A percentile compares a stretch with the other conserved stretches of the same genome.
Conservation (phyloP, 2,888 invertebrate genomes). For the Noctua janthe region DNA sequence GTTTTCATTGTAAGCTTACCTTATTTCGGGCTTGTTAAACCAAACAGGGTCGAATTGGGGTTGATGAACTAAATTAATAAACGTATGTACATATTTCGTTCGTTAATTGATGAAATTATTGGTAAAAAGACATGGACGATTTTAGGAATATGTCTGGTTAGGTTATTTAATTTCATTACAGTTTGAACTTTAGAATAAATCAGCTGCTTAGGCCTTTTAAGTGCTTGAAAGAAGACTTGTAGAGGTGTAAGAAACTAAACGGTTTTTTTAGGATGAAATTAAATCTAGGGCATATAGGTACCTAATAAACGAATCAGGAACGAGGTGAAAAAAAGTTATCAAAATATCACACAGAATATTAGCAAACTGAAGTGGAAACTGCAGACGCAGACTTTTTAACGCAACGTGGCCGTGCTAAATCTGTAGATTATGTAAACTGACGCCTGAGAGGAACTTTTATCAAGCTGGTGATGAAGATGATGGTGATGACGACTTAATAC, state of each 20-base stretch:
- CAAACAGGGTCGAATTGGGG: slow-evolving; percentile 36
- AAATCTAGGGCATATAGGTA: too few relatives aligned
- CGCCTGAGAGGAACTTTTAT: too few relatives aligned
- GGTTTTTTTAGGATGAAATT: too few relatives aligned
- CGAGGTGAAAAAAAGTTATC: too few relatives aligned
- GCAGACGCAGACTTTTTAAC: too few relatives aligned
- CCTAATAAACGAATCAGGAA: too few relatives aligned
- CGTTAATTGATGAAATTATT: background rate
- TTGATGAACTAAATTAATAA: background rate
- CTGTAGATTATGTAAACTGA: too few relatives aligned
- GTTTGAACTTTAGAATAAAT: background rate
- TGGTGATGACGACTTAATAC: background rate
- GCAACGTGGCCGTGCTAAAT: too few relatives aligned
- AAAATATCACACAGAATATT: too few relatives aligned
- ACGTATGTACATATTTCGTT: background rate
- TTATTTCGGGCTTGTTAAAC: slow-evolving; percentile 67
- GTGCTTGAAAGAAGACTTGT: background rate
- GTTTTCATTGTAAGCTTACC: slow-evolving; percentile 59
- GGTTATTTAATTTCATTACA: background rate
- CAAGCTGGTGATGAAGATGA: too few relatives aligned
- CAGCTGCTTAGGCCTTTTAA: background rate
- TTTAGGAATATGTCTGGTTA: background rate
- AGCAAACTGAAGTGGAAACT: too few relatives aligned
- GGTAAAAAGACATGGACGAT: background rate
- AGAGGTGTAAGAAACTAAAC: too few relatives aligned